Evolutionary conservation across 2,113 vertebrate species (phyloP), one percentile per base, ranked within the genome.

Genomic region (Alosa alosa): DNA sequence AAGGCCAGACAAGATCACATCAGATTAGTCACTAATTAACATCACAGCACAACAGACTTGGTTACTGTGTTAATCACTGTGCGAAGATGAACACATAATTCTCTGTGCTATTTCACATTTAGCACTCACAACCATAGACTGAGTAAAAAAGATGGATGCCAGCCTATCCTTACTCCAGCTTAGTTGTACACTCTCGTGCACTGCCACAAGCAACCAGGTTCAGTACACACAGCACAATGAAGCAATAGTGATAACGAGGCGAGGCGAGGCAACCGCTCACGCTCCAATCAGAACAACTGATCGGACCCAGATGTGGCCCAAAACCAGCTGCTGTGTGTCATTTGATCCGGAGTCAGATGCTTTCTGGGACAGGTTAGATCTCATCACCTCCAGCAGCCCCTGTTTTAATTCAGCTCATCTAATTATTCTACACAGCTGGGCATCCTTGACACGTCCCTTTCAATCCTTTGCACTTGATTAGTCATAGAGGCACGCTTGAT

Each of bases 351-450:
- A 78, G 72, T 78, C 36, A 78, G 72, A 78, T 39, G 31, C 36
- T 39, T 39, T 36, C 72, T 36, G 72, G 31, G 36, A 78, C 72
- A 39, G 72, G 72, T 39, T 78, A 39, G 13, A 36, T 39, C 36
- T 78, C 72, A 78, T 78, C 72, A 36, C 72, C 72, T 78, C 1
- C 72, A 78, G 39, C n/a, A 39, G 31, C 2, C 36, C 11, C 72
- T 36, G 31, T 78, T 86, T 91, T 81, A 91, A 92, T 93, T 89
- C 90, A 93, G 90, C 83, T 89, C 60, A 90, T 89, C 89, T 88
- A 93, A 93, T 94, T 93, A 91, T 91, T 91, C 89, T 90, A 84
- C 94, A 90, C 93, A 94, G 92, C 91, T 93, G 90, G 92, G 88
- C 89, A 87, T 90, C 88, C 91, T 92, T 93, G 90, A 89, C 89